A percentile compares a stretch with the other conserved stretches of the same genome.
Conservation (phyloP, 1,140 invertebrate species). For the Lethrus apterus region DNA sequence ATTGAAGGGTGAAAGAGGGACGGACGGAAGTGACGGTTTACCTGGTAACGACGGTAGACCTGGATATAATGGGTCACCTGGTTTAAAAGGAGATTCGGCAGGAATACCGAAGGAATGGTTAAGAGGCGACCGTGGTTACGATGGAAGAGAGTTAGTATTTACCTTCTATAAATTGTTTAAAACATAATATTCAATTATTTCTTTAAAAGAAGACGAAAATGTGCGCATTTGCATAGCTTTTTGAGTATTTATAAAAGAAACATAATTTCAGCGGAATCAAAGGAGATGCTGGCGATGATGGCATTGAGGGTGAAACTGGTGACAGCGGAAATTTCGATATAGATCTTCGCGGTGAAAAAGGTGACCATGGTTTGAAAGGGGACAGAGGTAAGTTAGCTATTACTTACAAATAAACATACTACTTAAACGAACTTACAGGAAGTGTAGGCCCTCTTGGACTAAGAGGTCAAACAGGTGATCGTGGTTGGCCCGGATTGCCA, state of each 20-base stretch:
- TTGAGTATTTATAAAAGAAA: constrained; percentile 2
- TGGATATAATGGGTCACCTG: constrained; percentile 48
- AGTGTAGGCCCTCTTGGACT: constrained; percentile 47
- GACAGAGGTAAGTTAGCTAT: too few species aligned
- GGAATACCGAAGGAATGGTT: constrained; percentile 41
- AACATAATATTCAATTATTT: too few species aligned
- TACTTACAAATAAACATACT: too few species aligned
- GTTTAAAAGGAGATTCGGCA: constrained; percentile 48
- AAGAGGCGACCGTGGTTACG: constrained; percentile 41
- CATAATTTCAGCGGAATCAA: constrained; percentile 26
- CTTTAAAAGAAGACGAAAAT: too few species aligned
- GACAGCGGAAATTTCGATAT: constrained; percentile 33
- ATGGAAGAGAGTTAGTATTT: constrained; percentile 29
- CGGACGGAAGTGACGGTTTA: constrained; percentile 45
- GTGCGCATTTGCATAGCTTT: constrained; percentile 1
- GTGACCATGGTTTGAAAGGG: constrained; percentile 11
- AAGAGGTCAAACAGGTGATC: constrained; percentile 51
- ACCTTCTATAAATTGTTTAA: too few species aligned
- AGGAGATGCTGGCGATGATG: constrained; percentile 39
- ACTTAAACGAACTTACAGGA: too few species aligned
- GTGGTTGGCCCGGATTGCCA: constrained; percentile 56
- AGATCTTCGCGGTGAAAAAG: constrained; percentile 19
- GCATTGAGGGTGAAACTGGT: constrained; percentile 34
- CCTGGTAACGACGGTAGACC: constrained; percentile 46
- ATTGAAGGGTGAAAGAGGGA: constrained; percentile 50